phyloP scores from a whole-genome alignment of 2,113 vertebrate genomes.

The Amphiprion percula region DNA sequence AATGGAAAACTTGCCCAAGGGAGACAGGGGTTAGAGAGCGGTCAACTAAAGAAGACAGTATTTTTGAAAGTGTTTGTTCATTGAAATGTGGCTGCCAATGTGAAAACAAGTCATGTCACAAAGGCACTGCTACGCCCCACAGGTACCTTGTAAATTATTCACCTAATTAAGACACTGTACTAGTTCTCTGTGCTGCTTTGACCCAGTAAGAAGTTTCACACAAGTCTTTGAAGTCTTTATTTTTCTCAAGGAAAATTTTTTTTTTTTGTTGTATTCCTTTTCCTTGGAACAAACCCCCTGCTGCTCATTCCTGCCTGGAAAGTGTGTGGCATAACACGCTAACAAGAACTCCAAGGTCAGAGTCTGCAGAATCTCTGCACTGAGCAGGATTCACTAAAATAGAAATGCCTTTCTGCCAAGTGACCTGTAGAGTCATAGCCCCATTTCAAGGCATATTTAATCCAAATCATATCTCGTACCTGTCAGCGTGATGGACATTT shows the following conservation, averaged over 20 bases:
- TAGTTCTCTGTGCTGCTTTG: conserved; percentile 43
- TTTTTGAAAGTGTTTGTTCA: background rate
- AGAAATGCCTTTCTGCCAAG: conserved; percentile 50
- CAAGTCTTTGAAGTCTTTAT: conserved; percentile 52
- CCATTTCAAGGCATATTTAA: conserved; percentile 45
- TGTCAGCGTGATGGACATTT: conserved; percentile 27
- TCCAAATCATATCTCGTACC: conserved; percentile 42
- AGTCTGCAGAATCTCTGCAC: conserved; percentile 45
- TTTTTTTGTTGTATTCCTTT: conserved; percentile 17
- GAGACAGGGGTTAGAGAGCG: too few species aligned
- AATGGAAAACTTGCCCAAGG: background rate
- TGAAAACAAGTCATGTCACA: conserved; percentile 27
- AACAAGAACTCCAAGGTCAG: conserved; percentile 51
- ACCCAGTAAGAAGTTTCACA: conserved; percentile 57
- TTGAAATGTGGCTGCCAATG: conserved; percentile 5
- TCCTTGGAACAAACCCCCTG: conserved; percentile 15
- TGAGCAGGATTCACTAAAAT: conserved; percentile 53
- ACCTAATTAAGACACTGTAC: conserved; percentile 55
- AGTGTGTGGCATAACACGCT: background rate
- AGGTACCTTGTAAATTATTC: conserved; percentile 67
- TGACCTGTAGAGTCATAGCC: conserved; percentile 54
- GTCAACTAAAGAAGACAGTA: too few species aligned
- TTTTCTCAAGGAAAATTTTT: conserved; percentile 1
- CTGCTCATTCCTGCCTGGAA: conserved; percentile 17
- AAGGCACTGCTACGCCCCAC: conserved; percentile 32